Base-by-base conservation (phyloP, 1,140 invertebrate genomes). In the Megalopta genalis region DNA sequence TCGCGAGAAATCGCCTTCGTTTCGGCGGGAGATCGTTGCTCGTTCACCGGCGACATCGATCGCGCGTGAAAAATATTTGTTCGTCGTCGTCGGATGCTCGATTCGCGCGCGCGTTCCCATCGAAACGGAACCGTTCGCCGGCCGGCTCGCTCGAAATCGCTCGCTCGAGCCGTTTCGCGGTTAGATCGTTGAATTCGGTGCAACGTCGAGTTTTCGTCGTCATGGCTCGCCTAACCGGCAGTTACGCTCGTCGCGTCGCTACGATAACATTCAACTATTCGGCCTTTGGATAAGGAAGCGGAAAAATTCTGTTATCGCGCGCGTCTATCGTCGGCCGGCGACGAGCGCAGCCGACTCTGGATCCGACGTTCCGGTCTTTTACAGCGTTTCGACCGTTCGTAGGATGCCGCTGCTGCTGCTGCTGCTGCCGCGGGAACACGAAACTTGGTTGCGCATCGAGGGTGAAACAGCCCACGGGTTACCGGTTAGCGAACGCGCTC, bases 241-340 rank as follows among this genome's bases (percentile, higher is more conserved):
- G 49, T 37, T 27, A 49, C 66, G 63, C 82, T 69, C 85, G 86
- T 88, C 86, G 84, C 69, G 83, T 87, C 80, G 72, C 25, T 54
- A 73, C 81, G 89, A 90, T 90, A 90, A 90, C 86, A 80, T 57
- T 85, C 80, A 76, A 69, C 84, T 88, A 87, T 89, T 90, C 88
- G 89, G 85, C 84, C 87, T 87, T 81, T 83, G 75, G 84, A 88
- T 89, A 89, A 88, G 83, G 80, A 88, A 88, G 84, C 68, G 80
- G 83, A 89, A 88, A 87, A 88, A 74, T 84, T 23, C 69, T 78
- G 64, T 87, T 90, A 90, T 89, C 88, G 65, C 66, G n/a, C 18
- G 59, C 82, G 60, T 85, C 57, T 87, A 89, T 89, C 82, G 80
- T 66, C 60, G 46, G 42, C 66, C 25, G 77, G 76, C 52, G 59